Conservation (phyloP, 2,888 invertebrate species). For the Ptychoptera contaminata region DNA sequence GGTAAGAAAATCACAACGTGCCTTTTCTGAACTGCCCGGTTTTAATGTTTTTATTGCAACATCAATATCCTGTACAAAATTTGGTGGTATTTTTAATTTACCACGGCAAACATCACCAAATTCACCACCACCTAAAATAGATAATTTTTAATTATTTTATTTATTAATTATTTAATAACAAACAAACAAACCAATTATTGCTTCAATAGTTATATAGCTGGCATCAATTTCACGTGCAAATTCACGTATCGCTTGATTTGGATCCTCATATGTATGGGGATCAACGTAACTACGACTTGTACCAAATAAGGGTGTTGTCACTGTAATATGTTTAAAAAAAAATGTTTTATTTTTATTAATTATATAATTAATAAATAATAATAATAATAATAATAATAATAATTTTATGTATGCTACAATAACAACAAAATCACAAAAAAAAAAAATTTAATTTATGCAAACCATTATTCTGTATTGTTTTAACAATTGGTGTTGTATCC, state of each 20-base stretch:
- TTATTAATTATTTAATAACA: no score
- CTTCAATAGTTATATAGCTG: slow-evolving; percentile 93
- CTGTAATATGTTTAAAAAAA: slow-evolving; percentile 28
- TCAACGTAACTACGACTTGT: slow-evolving; percentile 88
- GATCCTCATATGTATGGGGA: slow-evolving; percentile 98
- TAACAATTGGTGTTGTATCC: slow-evolving; percentile 32
- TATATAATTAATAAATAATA: slow-evolving; percentile 14
- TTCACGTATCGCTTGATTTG: slow-evolving; percentile 93
- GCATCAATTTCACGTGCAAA: slow-evolving; percentile 98
- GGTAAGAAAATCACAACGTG: slow-evolving; percentile 92
- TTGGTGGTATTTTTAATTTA: slow-evolving; percentile 72
- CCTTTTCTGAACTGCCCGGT: slow-evolving; percentile 80
- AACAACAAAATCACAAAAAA: slow-evolving; percentile 7
- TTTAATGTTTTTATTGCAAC: slow-evolving; percentile 93
- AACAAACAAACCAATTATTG: slow-evolving; percentile 78
- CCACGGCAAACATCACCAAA: slow-evolving; percentile 99
- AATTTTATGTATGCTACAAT: no score
- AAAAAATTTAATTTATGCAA: slow-evolving; percentile 17
- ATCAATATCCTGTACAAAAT: slow-evolving; percentile 66
- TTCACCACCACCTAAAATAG: slow-evolving; percentile 66
- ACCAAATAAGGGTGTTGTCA: slow-evolving; percentile 92
- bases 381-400: slow-evolving; percentile 12
- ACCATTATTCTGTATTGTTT: slow-evolving; percentile 31
- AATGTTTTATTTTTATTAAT: background rate
- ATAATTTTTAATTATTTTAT: background rate